A percentile compares a stretch with the other conserved stretches of the same genome.
These are phyloP conservation scores for Pterocles burchelli DNA, from an alignment of 2,113 vertebrate species.

Conservation along the genomic window DNA sequence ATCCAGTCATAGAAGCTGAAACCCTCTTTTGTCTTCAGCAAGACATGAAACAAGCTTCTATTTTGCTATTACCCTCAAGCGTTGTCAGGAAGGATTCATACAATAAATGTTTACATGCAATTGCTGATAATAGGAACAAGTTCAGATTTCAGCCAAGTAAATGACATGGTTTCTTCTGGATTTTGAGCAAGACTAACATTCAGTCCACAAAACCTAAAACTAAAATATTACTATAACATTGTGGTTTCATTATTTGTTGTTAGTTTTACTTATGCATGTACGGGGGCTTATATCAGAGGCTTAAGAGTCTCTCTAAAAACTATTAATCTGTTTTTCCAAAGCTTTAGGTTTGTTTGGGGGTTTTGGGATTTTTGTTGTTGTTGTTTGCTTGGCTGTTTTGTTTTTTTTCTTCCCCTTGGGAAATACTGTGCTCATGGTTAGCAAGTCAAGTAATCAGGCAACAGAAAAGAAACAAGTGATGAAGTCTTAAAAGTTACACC, in stretches of 20 bases:
- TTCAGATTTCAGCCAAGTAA: background rate
- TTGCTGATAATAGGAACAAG: background rate
- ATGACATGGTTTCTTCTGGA: background rate
- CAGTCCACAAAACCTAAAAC: background rate
- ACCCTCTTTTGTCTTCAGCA: background rate
- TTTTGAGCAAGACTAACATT: background rate
- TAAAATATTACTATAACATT: background rate
- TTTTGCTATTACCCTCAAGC: background rate
- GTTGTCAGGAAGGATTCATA: background rate
- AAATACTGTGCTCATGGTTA: background rate
- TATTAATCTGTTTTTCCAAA: background rate
- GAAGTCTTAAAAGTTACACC: background rate
- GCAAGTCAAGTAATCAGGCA: background rate
- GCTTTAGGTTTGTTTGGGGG: background rate
- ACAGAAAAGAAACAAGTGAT: background rate
- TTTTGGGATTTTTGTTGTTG: background rate
- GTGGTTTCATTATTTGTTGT: background rate
- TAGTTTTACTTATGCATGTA: background rate
- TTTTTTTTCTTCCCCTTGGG: too few species aligned
- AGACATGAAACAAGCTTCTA: background rate
- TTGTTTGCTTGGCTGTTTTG: background rate
- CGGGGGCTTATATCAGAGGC: background rate
- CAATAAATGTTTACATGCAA: background rate
- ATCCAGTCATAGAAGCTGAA: background rate
- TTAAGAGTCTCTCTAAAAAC: background rate